Base-by-base conservation (phyloP, 2,797 vertebrate species). In the Philypnodon macrostomus region DNA sequence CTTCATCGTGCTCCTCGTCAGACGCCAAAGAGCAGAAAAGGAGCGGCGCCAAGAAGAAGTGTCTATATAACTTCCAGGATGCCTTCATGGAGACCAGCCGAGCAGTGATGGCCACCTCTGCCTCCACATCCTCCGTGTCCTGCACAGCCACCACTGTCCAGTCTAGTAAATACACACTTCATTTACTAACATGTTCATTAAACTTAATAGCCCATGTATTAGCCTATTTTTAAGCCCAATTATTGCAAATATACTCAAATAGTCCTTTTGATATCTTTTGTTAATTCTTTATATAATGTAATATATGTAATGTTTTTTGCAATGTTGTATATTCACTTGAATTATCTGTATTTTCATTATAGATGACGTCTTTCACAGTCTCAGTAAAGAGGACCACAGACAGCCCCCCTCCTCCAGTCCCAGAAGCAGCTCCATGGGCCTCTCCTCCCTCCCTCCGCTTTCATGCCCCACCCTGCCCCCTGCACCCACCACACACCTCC, bases 51-150 rank as follows among this genome's bases (percentile, higher is more conserved):
- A 96, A 96, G 88, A 98, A 97, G 90, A 99, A 98, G 84, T 98
- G 96, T 91, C 90, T 97, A 50, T 98, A 98, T 80, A 97, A 94
- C 87, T 97, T 97, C 90, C 96, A 98, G 87, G 95, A 98, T 87
- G 93, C 95, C 89, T 97, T 98, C 84, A 90, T 96, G 93, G 95
- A 98, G 86, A 89, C 93, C 70, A 95, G 92, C 77, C 92, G 94
- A 70, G 93, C 94, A 55, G 91, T 93, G 70, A 95, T 96, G 96
- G 94, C 95, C 80, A 96, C 95, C 2, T 97, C 96, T 1, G 94
- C 95, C 18, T 92, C 96, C 80, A 92, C 92, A 4, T 94, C 95
- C 49, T 95, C 95, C 0, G 92, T 96, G 79, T 98, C 95, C 67
- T 97, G 95, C 88, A 96, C 93, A 17, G 93, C 95, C 80, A 95